phyloP scores from a whole-genome alignment of 2,113 vertebrate genomes.

The Corvus cornix region DNA sequence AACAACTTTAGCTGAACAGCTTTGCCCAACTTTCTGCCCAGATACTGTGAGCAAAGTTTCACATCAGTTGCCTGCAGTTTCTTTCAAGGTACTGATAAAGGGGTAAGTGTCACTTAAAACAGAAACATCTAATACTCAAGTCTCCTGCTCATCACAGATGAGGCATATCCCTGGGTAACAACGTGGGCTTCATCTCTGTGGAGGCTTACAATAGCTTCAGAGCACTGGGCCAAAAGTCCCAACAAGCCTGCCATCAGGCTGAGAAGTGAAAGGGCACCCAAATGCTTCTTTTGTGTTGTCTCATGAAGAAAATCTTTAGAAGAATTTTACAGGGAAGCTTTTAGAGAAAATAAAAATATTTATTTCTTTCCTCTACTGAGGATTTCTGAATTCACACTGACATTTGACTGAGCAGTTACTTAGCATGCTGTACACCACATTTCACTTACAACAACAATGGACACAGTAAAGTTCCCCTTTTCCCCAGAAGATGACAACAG shows the following conservation, averaged over 20 bases:
- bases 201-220: background rate
- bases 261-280: background rate
- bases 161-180: background rate
- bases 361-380: constrained; percentile 34
- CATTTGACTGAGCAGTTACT: background rate
- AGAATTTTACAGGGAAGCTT: constrained; percentile 55
- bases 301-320: constrained; percentile 2
- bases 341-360: constrained; percentile 46
- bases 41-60: background rate
- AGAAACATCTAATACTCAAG: background rate
- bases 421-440: constrained; percentile 10
- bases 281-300: background rate
- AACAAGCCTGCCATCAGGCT: background rate
- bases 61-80: background rate
- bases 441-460: background rate
- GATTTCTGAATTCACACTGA: constrained; percentile 15
- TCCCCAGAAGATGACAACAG: background rate
- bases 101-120: background rate
- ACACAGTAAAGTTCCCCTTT: background rate
- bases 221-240: background rate
- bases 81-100: background rate
- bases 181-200: background rate
- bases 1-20: background rate
- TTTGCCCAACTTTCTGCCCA: background rate
- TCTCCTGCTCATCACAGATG: background rate